These are phyloP conservation scores for Strongylocentrotus purpuratus DNA, from an alignment of 35 echinoderm and acorn worm genomes.

Conservation along the genomic window DNA sequence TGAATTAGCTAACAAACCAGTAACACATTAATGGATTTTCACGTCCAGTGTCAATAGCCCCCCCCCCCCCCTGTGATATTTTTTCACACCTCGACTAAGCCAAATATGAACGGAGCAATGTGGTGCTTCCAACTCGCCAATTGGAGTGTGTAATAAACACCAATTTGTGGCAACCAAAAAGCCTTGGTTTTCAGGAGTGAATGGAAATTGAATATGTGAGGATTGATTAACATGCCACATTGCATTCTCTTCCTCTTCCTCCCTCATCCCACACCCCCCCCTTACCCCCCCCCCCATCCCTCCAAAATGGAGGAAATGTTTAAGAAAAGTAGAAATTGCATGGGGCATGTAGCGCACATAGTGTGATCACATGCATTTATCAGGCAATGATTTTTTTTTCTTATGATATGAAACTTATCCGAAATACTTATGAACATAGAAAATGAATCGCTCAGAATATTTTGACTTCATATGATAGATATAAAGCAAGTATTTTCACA, in stretches of 20 bases:
- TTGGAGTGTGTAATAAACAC: background rate
- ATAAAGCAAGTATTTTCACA: too few species aligned
- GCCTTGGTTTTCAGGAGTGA: background rate
- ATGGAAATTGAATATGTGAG: constrained; percentile 10
- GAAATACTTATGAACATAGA: too few species aligned
- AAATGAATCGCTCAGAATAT: too few species aligned
- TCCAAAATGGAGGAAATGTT: too few species aligned
- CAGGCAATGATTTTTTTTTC: too few species aligned
- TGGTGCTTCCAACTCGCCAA: background rate
- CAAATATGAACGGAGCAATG: background rate
- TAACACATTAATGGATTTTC: background rate
- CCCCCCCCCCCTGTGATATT: background rate
- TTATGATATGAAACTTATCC: too few species aligned
- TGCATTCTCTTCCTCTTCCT: background rate
- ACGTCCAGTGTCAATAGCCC: background rate
- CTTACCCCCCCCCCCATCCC: too few species aligned
- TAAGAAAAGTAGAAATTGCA: too few species aligned
- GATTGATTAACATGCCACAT: background rate
- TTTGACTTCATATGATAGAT: too few species aligned
- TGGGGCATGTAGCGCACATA: too few species aligned
- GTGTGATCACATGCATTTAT: too few species aligned
- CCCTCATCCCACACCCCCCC: too few species aligned
- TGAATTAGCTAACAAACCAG: background rate
- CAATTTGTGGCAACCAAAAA: background rate
- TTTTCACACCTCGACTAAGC: background rate